These are phyloP conservation scores for Babyrousa celebensis DNA, from an alignment of 2,797 vertebrate species.

Conservation along the genomic window DNA sequence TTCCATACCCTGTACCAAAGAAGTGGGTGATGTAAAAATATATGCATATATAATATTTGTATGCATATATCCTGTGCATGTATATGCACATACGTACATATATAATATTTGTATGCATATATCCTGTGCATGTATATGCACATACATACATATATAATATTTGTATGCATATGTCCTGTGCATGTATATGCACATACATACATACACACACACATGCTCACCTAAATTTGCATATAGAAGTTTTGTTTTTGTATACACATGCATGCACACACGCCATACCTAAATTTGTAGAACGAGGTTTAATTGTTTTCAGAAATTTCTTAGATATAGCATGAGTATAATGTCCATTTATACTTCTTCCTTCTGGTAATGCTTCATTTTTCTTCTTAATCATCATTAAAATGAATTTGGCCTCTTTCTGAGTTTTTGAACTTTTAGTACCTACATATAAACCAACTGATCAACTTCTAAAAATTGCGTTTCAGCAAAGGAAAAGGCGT, in stretches of 20 bases:
- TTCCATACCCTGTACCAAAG: not conserved
- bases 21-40: not conserved
- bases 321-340: not conserved
- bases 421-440: conserved; percentile 4
- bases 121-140: too few species aligned
- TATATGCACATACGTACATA: too few species aligned
- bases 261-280: not conserved
- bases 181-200: not conserved
- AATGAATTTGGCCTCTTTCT: conserved; percentile 15
- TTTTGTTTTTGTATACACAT: not conserved
- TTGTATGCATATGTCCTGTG: too few species aligned
- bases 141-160: too few species aligned
- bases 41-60: not conserved
- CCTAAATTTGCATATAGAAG: not conserved
- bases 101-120: too few species aligned
- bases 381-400: conserved; percentile 35
- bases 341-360: not conserved
- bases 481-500: not conserved
- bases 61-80: too few species aligned
- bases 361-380: conserved; percentile 30
- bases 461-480: not conserved
- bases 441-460: not conserved
- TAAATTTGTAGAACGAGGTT: not conserved
- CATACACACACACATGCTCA: not conserved
- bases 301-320: conserved; percentile 3